Evolutionary conservation across 2,797 vertebrate genomes (phyloP).

Genomic region (Catamblyrhynchus diadema): DNA sequence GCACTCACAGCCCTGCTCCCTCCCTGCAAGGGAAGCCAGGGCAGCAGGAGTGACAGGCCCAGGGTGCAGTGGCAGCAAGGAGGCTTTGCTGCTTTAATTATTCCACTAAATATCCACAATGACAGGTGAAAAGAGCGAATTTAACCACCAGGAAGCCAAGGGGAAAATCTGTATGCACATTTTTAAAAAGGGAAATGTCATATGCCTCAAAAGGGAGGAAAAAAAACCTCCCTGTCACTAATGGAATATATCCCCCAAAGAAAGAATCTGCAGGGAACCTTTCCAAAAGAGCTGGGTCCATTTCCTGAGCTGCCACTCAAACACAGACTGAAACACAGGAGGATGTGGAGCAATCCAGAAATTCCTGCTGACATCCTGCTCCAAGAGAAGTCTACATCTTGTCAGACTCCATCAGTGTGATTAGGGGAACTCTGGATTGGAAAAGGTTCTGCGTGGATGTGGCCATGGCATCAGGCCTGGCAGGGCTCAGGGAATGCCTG

Average conservation of each 20-base stretch:
- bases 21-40: neutral
- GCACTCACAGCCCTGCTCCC: neutral
- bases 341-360: neutral
- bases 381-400: neutral
- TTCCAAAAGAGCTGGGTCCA: slow-evolving; percentile 12
- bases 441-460: neutral
- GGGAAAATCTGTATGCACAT: neutral
- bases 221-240: neutral
- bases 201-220: neutral
- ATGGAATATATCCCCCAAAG: neutral
- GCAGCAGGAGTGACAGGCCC: neutral
- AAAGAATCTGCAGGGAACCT: neutral
- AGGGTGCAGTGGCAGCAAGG: neutral
- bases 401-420: neutral
- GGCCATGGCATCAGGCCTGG: neutral
- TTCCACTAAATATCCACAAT: neutral
- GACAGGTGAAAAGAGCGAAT: neutral
- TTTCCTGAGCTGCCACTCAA: slow-evolving; percentile 35
- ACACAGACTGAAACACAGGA: rapidly evolving
- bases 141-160: neutral
- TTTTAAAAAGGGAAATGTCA: neutral
- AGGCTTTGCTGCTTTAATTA: neutral
- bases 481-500: neutral
- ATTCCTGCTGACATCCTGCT: neutral
- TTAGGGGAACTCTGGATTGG: rapidly evolving